Base-by-base conservation (phyloP, 2,888 invertebrate species). In the Patella pellucida region DNA sequence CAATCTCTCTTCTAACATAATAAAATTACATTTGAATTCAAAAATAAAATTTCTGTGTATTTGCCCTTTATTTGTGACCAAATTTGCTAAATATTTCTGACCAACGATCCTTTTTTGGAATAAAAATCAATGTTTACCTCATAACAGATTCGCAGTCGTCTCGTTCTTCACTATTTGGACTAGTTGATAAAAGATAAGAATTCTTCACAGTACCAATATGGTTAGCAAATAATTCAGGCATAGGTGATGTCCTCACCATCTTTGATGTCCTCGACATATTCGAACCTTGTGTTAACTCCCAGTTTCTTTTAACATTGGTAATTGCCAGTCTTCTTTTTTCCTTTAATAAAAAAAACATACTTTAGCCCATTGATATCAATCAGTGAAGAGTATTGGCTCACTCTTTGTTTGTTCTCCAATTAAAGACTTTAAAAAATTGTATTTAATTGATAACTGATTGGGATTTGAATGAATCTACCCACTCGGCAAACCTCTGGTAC, bases 281-380 rank as follows among this genome's bases (percentile, higher is more conserved):
- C 0, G 86, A 84, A 0, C 88, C 88, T 80, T 90, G 90, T 86
- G 87, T 89, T 27, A 87, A 85, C 79, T 90, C 90, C 91, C 91
- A 91, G 68, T 91, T 89, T 19, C 88, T 80, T 74, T 88, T 86
- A 51, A 90, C 90, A 81, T 90, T 90, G 83, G 86, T 88, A 71
- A 91, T 91, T 75, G 91, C 89, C 71, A 88, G 84, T 52, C 88
- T 82, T 19, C 90, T 83, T 80, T 88, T 88, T 80, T 91, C 91
- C 90, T 90, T 79, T 0, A 80, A 41, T 41, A 41, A 41, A 41
- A 41, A 0, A 7, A 41, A 41, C n/a, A 41, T 7, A 41, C 9
- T 41, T 41, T 41, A 41, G 5, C 41, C 41, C 41, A 41, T 9
- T 41, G 41, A 9, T 41, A 41, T 41, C 9, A 41, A 7, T 9